Evolutionary conservation across 1,140 invertebrate species (phyloP), one percentile per base, ranked within the genome.

Genomic region (Diorhabda carinulata): DNA sequence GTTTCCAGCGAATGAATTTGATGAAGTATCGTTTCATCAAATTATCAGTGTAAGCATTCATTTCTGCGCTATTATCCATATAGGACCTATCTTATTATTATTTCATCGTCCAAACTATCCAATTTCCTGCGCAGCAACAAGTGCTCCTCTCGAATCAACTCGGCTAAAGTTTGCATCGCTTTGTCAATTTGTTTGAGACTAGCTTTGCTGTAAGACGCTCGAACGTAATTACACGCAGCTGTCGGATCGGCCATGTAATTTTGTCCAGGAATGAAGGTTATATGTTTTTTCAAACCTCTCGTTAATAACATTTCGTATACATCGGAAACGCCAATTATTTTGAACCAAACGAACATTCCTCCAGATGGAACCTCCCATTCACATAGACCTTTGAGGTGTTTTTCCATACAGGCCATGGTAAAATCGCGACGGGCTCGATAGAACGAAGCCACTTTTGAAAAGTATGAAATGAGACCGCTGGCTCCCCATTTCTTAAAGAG

Each of bases 271-370:
- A 90, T 85, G 66, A 92, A 82, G 70, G 89, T 86, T 0, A 92
- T 85, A 7, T 88, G 85, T 41, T 82, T 82, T 68, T 84, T 78
- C 25, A 84, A 74, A 7, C 87, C 89, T 71, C 86, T 79, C 65
- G 87, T 83, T 83, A 87, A 86, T 2, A 93, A 86, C 86, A 94
- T 88, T 69, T 89, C 86, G 80, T 88, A 89, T 3, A 90, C 89
- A 75, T 93, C 90, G 0, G 84, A 78, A 0, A 93, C 82, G 4
- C 85, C 88, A 6, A 80, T 82, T 2, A 92, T 84, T 77, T 88
- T 87, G 7, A 93, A 84, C 92, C 92, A 94, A 7, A 92, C 81
- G 80, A 92, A 93, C 84, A 94, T 89, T 2, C 92, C 92, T 9
- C 87, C 91, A 2, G 79, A 78, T 0, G 92, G 91, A 45, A 84